Base-by-base conservation (phyloP, 2,797 vertebrate species). In the Cottoperca gobio region DNA sequence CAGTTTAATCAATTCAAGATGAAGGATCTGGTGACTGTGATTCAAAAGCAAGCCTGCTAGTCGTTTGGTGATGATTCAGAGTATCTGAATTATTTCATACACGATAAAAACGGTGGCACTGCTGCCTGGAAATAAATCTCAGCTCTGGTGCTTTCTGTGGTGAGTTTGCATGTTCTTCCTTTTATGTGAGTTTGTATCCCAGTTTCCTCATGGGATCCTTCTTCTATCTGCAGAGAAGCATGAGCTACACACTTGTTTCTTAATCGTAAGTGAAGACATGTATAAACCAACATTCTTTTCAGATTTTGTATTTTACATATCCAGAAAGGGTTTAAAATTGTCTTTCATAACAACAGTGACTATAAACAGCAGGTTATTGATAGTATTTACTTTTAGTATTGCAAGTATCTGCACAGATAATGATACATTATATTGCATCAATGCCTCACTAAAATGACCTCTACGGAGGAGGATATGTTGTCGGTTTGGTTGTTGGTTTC, bases 1-100 rank as follows among this genome's bases (percentile, higher is more conserved):
- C 59, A 52, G 31, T 72, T 64, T 73, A 87, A 92, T 79, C 71
- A 70, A 8, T 73, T 87, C 80, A 73, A 88, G 79, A 78, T 77
- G 79, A 78, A 42, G 49, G 68, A 70, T 84, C 65, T 57, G 55
- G 57, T 33, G 59, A 61, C 49, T 55, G 42, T 5, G 16, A 55
- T 73, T 83, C 50, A 63, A 78, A 79, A 67, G 23, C 12, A 19
- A 42, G 73, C 42, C 39, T 74, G 78, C 8, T 42, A 39, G 61
- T 67, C 2, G 16, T 76, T 55, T 31, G 43, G 55, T 57, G 73
- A 72, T 72, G 79, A 82, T 71, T 85, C 75, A 75, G 64, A 74
- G 39, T 39, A 49, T 70, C 31, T 43, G 59, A 72, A 67, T 61
- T 46, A 57, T 69, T 80, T 65, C 8, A 74, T 52, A 42, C 50